Conservation (phyloP, 1,140 invertebrate species). For the Homalodisca vitripennis region DNA sequence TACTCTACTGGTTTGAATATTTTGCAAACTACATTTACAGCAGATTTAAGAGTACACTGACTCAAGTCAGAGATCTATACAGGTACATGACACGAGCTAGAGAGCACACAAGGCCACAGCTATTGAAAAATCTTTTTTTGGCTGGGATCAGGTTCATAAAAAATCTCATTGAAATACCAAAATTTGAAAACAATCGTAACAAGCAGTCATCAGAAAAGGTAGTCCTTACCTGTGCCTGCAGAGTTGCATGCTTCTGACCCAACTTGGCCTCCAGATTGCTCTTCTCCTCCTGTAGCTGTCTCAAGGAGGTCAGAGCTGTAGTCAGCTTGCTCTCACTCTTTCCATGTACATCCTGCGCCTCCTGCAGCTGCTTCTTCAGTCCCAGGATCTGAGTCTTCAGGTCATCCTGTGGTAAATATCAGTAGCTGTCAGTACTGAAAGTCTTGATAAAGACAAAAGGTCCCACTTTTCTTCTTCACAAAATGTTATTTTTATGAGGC, state of each 20-base stretch:
- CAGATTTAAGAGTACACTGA: no score
- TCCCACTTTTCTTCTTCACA: no score
- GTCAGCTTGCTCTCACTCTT: conserved; percentile 69
- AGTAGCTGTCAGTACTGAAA: no score
- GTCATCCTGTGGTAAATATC: conserved; percentile 60
- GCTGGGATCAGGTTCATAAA: neutral
- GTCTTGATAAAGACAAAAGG: no score
- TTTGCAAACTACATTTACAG: no score
- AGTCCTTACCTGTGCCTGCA: conserved; percentile 59
- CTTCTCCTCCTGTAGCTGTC: conserved; percentile 73
- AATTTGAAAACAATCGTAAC: neutral
- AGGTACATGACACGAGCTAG: neutral
- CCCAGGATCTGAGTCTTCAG: conserved; percentile 66
- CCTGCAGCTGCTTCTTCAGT: conserved; percentile 69
- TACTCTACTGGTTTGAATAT: no score
- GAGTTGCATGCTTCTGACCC: conserved; percentile 67
- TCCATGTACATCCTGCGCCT: conserved; percentile 64
- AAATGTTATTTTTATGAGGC: no score
- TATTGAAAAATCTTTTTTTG: no score
- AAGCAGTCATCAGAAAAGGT: conserved; percentile 2
- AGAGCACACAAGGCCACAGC: no score
- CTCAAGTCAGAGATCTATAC: no score
- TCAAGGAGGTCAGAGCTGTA: conserved; percentile 58
- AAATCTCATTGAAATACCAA: neutral
- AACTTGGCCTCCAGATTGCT: conserved; percentile 65